A percentile compares a stretch with the other conserved stretches of the same genome.
Evolutionary conservation across 1,140 invertebrate genomes (phyloP).

Genomic region (Aphelinus certus): DNA sequence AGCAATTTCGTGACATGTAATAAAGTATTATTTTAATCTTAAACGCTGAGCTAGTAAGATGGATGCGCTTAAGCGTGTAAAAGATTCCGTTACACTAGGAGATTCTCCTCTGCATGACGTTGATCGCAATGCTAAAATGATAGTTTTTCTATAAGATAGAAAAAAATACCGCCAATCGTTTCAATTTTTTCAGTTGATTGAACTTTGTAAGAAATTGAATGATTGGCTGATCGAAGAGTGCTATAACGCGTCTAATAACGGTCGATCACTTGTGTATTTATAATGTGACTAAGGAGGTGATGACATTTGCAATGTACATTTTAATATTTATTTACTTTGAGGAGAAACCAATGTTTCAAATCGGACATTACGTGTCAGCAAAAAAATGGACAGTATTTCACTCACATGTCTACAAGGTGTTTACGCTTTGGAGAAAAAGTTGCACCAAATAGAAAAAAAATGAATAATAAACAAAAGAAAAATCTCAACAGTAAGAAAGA

Average conservation of each 20-base stretch:
- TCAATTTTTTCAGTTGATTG: conserved; percentile 58
- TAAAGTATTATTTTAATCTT: conserved; percentile 63
- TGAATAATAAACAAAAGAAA: conserved; percentile 9
- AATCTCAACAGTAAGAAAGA: conserved; percentile 2
- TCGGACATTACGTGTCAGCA: conserved; percentile 36
- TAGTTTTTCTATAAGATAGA: conserved; percentile 39
- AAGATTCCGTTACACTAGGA: conserved; percentile 39
- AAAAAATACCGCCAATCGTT: conserved; percentile 49
- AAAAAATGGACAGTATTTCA: conserved; percentile 31
- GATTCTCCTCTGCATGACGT: conserved; percentile 30
- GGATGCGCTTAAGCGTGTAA: conserved; percentile 33
- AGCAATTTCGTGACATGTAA: conserved; percentile 44
- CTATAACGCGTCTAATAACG: conserved; percentile 26
- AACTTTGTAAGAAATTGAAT: conserved; percentile 60
- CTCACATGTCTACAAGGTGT: conserved; percentile 33
- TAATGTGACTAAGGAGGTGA: conserved; percentile 27
- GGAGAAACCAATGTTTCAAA: conserved; percentile 30
- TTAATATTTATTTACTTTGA: conserved; percentile 40
- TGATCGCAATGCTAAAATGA: conserved; percentile 32
- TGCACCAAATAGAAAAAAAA: conserved; percentile 2
- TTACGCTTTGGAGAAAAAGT: conserved; percentile 6
- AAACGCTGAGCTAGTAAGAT: conserved; percentile 44
- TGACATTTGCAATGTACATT: conserved; percentile 38
- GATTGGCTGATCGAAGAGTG: conserved; percentile 50
- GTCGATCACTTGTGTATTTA: conserved; percentile 34